These are phyloP conservation scores for Halcyon leucocephala DNA, from an alignment of 2,797 vertebrate genomes.

Conservation along the genomic window DNA sequence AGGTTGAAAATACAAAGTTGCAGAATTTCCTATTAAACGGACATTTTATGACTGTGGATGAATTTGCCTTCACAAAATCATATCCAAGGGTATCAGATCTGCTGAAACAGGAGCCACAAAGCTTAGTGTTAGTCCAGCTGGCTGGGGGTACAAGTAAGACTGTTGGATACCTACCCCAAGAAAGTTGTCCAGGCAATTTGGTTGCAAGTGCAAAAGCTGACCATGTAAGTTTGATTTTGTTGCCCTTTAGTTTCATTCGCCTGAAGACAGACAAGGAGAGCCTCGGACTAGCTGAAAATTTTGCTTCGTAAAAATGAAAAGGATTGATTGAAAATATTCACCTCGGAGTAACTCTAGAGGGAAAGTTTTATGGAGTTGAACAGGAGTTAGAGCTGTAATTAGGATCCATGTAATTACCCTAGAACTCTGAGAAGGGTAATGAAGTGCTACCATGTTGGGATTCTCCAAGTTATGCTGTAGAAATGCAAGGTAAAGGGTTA, in stretches of 20 bases:
- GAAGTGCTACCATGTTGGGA: neutral
- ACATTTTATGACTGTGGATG: neutral
- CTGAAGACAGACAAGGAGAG: neutral
- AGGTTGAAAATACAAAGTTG: neutral
- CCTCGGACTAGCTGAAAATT: neutral
- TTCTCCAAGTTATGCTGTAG: neutral
- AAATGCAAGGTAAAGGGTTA: neutral
- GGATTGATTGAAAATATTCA: neutral
- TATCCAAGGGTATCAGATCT: neutral
- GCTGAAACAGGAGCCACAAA: neutral
- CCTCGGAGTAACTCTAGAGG: neutral
- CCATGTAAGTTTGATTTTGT: fast-evolving
- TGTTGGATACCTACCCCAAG: neutral
- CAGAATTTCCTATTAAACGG: neutral
- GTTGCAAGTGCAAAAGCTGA: neutral
- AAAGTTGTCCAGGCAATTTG: neutral
- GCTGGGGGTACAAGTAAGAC: neutral
- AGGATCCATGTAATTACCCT: neutral
- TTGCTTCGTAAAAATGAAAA: neutral
- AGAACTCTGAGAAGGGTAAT: neutral
- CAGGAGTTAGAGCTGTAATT: neutral
- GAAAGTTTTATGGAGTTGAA: neutral
- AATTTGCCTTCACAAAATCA: neutral
- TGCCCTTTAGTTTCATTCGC: neutral
- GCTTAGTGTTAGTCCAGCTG: neutral